Percentiles rank a stretch among this genome's conserved stretches.
Conservation (phyloP, 2,888 invertebrate genomes). For the Teleogryllus oceanicus region DNA sequence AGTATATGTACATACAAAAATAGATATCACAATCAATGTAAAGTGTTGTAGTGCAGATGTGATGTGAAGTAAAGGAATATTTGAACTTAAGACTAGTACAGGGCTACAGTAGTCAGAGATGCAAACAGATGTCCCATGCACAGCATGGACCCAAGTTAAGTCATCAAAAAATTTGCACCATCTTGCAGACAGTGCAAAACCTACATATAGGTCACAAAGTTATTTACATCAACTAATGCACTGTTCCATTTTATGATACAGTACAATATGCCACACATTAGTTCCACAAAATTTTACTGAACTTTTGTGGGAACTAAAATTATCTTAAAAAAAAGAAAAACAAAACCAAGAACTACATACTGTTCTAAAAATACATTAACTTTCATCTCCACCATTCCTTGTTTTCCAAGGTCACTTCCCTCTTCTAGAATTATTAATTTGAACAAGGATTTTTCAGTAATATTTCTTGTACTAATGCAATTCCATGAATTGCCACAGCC, state of each 20-base stretch:
- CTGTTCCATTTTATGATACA: conserved; percentile 18
- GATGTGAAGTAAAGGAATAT: neutral
- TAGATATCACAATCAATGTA: neutral
- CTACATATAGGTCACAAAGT: neutral
- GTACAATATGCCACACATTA: neutral
- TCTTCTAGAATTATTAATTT: too few species aligned
- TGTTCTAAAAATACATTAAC: too few species aligned
- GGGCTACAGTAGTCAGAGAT: neutral
- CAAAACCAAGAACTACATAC: neutral
- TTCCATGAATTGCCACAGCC: neutral
- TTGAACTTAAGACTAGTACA: neutral
- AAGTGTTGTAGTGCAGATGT: conserved; percentile 4
- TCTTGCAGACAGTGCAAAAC: neutral
- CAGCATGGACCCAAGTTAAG: neutral
- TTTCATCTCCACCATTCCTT: too few species aligned
- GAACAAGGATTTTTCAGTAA: too few species aligned
- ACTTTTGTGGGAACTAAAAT: neutral
- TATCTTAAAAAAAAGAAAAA: neutral
- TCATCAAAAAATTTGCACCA: neutral
- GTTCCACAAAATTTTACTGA: neutral
- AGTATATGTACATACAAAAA: conserved; percentile 1
- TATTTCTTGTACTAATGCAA: too few species aligned
- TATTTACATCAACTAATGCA: neutral
- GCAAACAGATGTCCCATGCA: neutral
- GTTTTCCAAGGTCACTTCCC: too few species aligned